Evolutionary conservation across 2,113 vertebrate genomes (phyloP).

Genomic region (Indicator maculatus): DNA sequence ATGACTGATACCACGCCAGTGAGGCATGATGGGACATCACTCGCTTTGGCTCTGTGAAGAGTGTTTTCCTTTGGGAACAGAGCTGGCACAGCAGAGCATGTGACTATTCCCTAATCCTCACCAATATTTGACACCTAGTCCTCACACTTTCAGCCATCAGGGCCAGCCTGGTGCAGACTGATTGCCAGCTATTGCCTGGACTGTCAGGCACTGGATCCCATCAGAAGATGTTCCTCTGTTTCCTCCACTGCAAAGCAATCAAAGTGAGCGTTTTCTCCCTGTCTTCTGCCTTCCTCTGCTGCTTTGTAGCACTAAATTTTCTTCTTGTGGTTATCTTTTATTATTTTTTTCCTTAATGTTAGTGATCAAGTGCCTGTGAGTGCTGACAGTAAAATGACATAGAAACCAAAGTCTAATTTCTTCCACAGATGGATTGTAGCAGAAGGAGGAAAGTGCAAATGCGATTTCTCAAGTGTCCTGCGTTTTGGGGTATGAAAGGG

Average conservation of each 20-base stretch:
- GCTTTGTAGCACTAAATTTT: not conserved
- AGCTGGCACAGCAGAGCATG: not conserved
- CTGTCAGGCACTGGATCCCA: not conserved
- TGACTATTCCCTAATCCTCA: not conserved
- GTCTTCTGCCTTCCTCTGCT: not conserved
- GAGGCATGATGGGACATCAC: not conserved
- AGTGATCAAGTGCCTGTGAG: slow-evolving; percentile 28
- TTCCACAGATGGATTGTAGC: slow-evolving; percentile 69
- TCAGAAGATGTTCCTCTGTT: not conserved
- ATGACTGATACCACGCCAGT: not conserved
- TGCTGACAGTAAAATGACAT: slow-evolving; percentile 35
- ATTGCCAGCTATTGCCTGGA: not conserved
- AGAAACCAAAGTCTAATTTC: slow-evolving; percentile 60
- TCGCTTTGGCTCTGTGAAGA: fast-evolving
- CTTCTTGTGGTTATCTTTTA: not conserved
- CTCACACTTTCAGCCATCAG: not conserved
- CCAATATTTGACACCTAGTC: not conserved
- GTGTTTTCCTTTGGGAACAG: not conserved
- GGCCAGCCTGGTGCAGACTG: not conserved
- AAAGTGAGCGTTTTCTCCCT: not conserved
- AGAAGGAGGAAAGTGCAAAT: slow-evolving; percentile 68
- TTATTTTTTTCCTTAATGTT: slow-evolving; percentile 13
- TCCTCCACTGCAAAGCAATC: not conserved
- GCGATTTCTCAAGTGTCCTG: slow-evolving; percentile 59
- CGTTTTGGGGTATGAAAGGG: slow-evolving; percentile 3